Percentiles rank a stretch among this genome's conserved stretches.
Conservation (phyloP, 1,140 invertebrate genomes). For the Euura lappo region DNA sequence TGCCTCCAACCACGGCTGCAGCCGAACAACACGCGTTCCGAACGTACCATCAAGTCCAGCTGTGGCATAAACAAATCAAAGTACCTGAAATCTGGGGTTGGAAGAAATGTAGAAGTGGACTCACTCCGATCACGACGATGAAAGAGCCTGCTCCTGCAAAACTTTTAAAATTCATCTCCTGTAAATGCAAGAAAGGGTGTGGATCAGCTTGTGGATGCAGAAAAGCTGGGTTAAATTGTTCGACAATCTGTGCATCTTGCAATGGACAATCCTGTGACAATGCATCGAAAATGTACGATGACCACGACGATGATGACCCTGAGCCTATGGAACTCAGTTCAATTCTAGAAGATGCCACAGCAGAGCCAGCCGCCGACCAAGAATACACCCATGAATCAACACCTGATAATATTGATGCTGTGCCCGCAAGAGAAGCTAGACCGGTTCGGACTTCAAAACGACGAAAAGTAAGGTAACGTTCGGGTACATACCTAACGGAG, state of each 20-base stretch:
- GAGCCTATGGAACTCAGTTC: no score
- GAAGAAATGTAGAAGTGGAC: background rate
- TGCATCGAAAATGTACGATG: background rate
- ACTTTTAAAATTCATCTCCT: slow-evolving; percentile 20
- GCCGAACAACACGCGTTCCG: slow-evolving; percentile 22
- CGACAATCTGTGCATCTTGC: slow-evolving; percentile 20
- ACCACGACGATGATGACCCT: background rate
- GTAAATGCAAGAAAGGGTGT: slow-evolving; percentile 17
- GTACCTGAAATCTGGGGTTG: slow-evolving; percentile 22
- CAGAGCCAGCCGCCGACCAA: no score
- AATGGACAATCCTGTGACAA: background rate
- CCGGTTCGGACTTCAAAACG: no score
- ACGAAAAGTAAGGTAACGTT: no score
- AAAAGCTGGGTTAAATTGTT: slow-evolving; percentile 20
- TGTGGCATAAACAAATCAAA: slow-evolving; percentile 13
- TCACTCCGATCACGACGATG: slow-evolving; percentile 2
- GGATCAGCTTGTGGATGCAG: slow-evolving; percentile 19
- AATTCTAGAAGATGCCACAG: no score
- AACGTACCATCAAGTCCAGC: slow-evolving; percentile 26
- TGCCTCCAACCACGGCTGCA: slow-evolving; percentile 21
- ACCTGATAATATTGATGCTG: no score
- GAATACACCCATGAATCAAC: no score
- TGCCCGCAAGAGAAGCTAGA: no score
- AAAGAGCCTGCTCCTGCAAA: slow-evolving; percentile 11
- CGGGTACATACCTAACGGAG: no score